Evolutionary conservation across 2,888 invertebrate genomes (phyloP), one percentile per base, ranked within the genome.

Genomic region (Leptinotarsa haldemani): DNA sequence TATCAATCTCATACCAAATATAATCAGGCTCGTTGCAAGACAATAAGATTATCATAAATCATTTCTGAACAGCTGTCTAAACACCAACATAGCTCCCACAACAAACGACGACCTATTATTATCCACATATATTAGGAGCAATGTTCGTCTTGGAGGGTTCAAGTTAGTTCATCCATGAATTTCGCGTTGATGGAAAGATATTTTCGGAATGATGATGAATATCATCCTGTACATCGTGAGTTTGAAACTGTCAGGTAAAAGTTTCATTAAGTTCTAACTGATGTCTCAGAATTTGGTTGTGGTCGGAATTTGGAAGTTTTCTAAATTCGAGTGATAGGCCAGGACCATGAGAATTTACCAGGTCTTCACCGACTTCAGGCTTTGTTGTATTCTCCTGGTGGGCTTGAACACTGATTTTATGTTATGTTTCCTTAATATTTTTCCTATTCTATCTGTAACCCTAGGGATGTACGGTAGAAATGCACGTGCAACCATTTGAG

Each of bases 11-110:
- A 79, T 76, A 77, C 79, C 78, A 68, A 65, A 79, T 74, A 79
- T 81, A 83, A 82, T 81, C 82, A 79, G 75, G 78, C 78, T 79
- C 77, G 79, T 79, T 69, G 72, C 80, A 76, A 79, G 75, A 83
- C 81, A 84, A 83, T 83, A 82, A 83, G 82, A 82, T 81, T 79
- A 83, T 78, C 82, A 81, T 84, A 83, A 84, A 84, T 84, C 84
- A 83, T 80, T 73, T 70, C 77, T 79, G 79, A 78, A 79, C 79
- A 79, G 79, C 82, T 82, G 82, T 82, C 82, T 82, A 81, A 83
- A 83, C 81, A 83, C 79, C 77, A 78, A 20, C 56, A 56, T 68
- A 68, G 47, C 68, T 58, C 40, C 68, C 20, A 56, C 53, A 68
- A 68, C 68, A 68, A 68, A 68, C 56, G 53, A 68, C 56, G 68